These are phyloP conservation scores for Hydrotaea cyrtoneurina DNA, from an alignment of 2,888 invertebrate species.

Conservation along the genomic window DNA sequence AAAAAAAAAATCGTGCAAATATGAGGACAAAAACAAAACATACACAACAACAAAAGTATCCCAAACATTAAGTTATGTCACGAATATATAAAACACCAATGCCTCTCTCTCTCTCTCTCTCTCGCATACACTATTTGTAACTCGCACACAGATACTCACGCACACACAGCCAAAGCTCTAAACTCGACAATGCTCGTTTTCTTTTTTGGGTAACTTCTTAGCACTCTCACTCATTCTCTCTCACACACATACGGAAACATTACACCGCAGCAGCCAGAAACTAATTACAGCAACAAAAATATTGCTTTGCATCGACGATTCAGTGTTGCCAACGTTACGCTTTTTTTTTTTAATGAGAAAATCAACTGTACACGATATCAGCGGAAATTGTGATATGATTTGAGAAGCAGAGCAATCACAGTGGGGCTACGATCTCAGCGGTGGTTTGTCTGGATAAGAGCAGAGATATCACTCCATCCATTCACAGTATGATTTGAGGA, in stretches of 20 bases:
- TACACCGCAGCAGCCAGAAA: constrained; percentile 2
- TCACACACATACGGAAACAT: constrained; percentile 27
- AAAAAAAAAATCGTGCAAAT: constrained; percentile 17
- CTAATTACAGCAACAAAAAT: constrained; percentile 16
- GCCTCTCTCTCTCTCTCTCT: not conserved
- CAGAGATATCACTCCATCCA: too few species aligned
- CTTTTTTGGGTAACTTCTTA: not conserved
- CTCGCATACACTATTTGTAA: not conserved
- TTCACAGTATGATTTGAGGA: too few species aligned
- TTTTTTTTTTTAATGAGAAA: too few species aligned
- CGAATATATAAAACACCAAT: not conserved
- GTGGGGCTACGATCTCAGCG: too few species aligned
- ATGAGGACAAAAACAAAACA: constrained; percentile 17
- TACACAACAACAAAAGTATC: not conserved
- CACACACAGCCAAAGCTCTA: not conserved
- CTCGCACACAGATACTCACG: constrained; percentile 4
- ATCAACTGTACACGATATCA: too few species aligned
- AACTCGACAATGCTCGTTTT: not conserved
- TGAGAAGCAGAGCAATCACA: too few species aligned
- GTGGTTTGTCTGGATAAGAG: too few species aligned
- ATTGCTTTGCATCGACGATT: constrained; percentile 41
- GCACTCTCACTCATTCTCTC: not conserved
- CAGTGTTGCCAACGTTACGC: constrained; percentile 12
- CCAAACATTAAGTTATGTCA: constrained; percentile 27
- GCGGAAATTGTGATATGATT: too few species aligned